Base-by-base conservation (phyloP, 37 sponge, comb jelly and placozoan species). In the Chondrosia reniformis region DNA sequence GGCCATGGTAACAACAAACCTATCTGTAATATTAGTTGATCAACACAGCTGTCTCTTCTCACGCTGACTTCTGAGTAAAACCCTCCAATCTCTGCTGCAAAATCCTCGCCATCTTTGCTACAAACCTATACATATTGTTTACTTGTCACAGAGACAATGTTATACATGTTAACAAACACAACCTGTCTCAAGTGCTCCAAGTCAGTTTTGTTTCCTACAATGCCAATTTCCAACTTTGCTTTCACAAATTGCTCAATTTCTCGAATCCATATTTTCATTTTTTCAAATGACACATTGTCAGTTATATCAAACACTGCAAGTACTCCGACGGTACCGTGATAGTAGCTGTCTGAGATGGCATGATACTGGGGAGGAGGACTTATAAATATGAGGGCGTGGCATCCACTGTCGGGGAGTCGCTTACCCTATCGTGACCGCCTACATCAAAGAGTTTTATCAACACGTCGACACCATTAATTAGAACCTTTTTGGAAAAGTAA, bases 61-160 rank as follows among this genome's bases (percentile, higher is more conserved):
- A 91, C 92, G 79, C 92, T 90, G 8, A 88, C 84, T 56, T 94
- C 94, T 25, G 77, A 46, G 55, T 91, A 94, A 31, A 87, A 33
- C 17, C 92, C 94, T 27, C 78, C 76, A 37, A 84, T 3, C 33
- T 74, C 40, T 37, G 64, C 81, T 9, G 91, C 85, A 79, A 80
- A 94, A 24, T 45, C 63, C 49, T 79, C 69, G 39, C 88, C 94
- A 45, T 89, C 81, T 67, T 91, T 45, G 1, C 27, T 45, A 25
- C 76, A 4, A 1, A 94, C 94, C 94, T 94, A 25, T 55, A 31
- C 12, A 76, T 17, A 46, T 25, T 22, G 9, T 28, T 28, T 15
- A 22, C 2, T 0, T 4, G 27, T 25, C 28, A 2, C 2, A 28
- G 21, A 78, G 13, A 63, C 25, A 38, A 10, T 37, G 24, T 12